Percentiles rank a stretch among this genome's conserved stretches.
These are phyloP conservation scores for Campoletis raptor DNA, from an alignment of 2,888 invertebrate genomes.

Conservation along the genomic window DNA sequence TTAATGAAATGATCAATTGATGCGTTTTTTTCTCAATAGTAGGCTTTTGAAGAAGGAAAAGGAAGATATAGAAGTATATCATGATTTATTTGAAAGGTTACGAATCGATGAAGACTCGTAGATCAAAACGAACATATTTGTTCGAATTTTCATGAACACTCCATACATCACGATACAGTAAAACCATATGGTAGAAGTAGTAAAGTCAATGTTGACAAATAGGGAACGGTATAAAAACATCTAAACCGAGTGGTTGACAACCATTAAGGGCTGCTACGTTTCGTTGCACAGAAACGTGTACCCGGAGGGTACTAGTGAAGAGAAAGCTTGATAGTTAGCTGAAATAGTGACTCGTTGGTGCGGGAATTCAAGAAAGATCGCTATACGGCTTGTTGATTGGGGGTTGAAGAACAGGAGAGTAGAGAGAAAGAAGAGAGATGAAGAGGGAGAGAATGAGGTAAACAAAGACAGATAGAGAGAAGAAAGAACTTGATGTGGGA, in stretches of 20 bases:
- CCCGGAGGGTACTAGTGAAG: neutral
- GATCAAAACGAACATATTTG: neutral
- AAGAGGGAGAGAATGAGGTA: neutral
- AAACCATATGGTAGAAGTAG: neutral
- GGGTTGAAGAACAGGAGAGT: slow-evolving; percentile 32
- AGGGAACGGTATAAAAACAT: neutral
- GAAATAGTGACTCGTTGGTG: slow-evolving; percentile 34
- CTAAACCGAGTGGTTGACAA: slow-evolving; percentile 25
- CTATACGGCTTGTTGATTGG: slow-evolving; percentile 48
- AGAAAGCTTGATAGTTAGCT: slow-evolving; percentile 17
- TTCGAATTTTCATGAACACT: neutral
- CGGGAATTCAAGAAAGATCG: slow-evolving; percentile 38
- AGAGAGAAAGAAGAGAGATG: slow-evolving; percentile 12
- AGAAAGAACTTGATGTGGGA: slow-evolving; percentile 4
- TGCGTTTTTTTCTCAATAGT: neutral
- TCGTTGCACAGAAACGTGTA: neutral
- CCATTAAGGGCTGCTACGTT: neutral
- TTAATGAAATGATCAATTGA: neutral
- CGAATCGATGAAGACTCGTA: neutral
- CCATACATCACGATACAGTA: neutral
- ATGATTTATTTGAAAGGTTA: neutral
- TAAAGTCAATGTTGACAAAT: neutral
- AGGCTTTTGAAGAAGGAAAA: neutral
- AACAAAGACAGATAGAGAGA: neutral
- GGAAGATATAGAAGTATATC: neutral